These are phyloP conservation scores for Chalcis sispes DNA, from an alignment of 2,888 invertebrate genomes.

Conservation along the genomic window DNA sequence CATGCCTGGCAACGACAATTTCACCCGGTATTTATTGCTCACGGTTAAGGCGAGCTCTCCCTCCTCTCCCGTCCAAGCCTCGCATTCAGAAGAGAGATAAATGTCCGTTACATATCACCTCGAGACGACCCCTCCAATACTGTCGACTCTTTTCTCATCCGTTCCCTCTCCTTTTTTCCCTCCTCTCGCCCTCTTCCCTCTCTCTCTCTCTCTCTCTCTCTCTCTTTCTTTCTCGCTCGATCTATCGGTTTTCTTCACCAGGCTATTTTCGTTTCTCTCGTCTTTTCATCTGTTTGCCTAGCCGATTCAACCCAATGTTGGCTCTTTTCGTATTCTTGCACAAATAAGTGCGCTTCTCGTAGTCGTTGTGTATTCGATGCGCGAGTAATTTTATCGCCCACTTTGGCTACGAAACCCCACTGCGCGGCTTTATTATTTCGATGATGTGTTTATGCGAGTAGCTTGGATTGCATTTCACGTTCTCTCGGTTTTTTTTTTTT, in stretches of 20 bases:
- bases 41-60: background rate
- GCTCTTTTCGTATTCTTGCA: background rate
- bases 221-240: slow-evolving; percentile 7
- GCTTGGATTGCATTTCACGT: too few relatives aligned
- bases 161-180: slow-evolving; percentile 20
- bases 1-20: slow-evolving; percentile 55
- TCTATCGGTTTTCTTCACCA: too few relatives aligned
- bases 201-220: background rate
- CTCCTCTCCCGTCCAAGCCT: background rate
- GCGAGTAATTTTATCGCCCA: slow-evolving; percentile 53
- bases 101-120: slow-evolving; percentile 73
- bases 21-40: slow-evolving; percentile 54
- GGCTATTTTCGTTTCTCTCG: background rate
- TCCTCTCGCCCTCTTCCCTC: too few relatives aligned
- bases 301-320: too few relatives aligned
- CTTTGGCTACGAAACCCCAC: slow-evolving; percentile 27
- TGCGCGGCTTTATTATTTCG: slow-evolving; percentile 1
- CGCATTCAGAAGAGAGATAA: slow-evolving; percentile 70
- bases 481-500: slow-evolving; percentile 15
- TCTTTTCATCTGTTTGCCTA: slow-evolving; percentile 1
- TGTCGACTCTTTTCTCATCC: slow-evolving; percentile 7
- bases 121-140: too few relatives aligned
- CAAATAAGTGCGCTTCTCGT: background rate
- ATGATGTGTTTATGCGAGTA: slow-evolving; percentile 37
- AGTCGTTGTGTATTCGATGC: background rate